Evolutionary conservation across 2,797 vertebrate genomes (phyloP), one percentile per base, ranked within the genome.

Genomic region (Tinamus major): DNA sequence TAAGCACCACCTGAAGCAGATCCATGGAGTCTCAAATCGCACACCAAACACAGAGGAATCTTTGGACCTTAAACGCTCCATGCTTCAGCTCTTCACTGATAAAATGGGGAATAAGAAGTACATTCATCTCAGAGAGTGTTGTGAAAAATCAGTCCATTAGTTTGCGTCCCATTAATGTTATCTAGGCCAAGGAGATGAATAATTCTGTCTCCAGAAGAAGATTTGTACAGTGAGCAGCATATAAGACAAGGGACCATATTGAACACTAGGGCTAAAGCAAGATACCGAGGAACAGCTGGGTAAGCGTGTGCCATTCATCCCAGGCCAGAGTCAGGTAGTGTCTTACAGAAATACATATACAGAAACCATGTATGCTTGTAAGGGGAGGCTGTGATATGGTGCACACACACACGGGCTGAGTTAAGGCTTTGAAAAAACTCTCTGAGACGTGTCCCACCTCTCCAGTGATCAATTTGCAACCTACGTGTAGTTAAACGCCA

Each of bases 151-250:
- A 91, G 85, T 74, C 87, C 82, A 92, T 95, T 95, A 83, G 71
- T 95, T 93, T 93, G 93, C 4, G 65, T 95, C 79, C 92, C 94
- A 80, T 92, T 95, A 94, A 91, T 75, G 93, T 61, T 94, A 77
- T 92, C 93, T 91, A 89, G 94, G 93, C 79, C 81, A 62, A 67
- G 85, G 72, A 96, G 94, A 95, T 80, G 90, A 94, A 96, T 94
- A 90, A 93, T 94, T 91, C 93, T 87, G 64, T 80, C 72, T 77
- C 62, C 69, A 78, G 90, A 68, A 94, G 87, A 78, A 89, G 85
- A 93, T 91, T 92, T 90, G 85, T 93, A 75, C 31, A 83, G 82
- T 7, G 1, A 85, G 87, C 56, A 64, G 87, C 13, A 42, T 17
- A 56, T 49, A 51, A 85, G 89, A 80, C 76, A 82, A 65, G 87